These are phyloP conservation scores for Corynorhinus townsendii DNA, from an alignment of 2,113 vertebrate species.

Conservation along the genomic window DNA sequence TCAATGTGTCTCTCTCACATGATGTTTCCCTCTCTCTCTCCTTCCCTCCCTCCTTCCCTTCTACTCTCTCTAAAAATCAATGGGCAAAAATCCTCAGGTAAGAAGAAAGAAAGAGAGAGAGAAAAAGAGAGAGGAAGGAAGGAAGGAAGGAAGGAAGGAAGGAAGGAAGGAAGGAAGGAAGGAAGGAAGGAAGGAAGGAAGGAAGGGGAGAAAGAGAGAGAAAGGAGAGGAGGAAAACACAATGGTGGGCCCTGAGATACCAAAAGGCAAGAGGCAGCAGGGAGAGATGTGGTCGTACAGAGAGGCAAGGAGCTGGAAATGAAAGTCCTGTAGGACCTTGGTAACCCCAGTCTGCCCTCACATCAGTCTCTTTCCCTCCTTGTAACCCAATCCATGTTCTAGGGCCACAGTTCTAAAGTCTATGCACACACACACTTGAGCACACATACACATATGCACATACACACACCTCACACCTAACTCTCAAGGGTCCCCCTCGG, in stretches of 20 bases:
- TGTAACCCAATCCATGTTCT: background rate
- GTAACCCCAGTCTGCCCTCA: background rate
- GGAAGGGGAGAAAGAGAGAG: too few relatives aligned
- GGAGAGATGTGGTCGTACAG: accelerated
- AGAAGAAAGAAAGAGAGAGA: too few relatives aligned
- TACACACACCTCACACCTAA: background rate
- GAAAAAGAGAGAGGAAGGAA: too few relatives aligned
- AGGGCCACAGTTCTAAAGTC: background rate
- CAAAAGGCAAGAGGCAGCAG: background rate
- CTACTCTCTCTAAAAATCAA: too few relatives aligned
- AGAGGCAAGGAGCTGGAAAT: background rate
- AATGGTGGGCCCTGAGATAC: background rate
- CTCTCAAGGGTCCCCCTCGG: background rate
- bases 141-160: too few relatives aligned
- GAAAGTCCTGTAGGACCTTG: background rate
- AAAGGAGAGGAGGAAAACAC: background rate
- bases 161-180: accelerated
- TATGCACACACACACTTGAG: background rate
- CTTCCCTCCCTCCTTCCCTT: too few relatives aligned
- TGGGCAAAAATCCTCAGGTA: too few relatives aligned
- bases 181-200: too few relatives aligned
- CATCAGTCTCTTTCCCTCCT: background rate
- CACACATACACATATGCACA: background rate
- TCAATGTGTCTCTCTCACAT: too few relatives aligned
- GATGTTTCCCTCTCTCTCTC: too few relatives aligned